A percentile compares a stretch with the other conserved stretches of the same genome.
These are phyloP conservation scores for Sphaerophoria taeniata DNA, from an alignment of 2,888 invertebrate species.

Conservation along the genomic window DNA sequence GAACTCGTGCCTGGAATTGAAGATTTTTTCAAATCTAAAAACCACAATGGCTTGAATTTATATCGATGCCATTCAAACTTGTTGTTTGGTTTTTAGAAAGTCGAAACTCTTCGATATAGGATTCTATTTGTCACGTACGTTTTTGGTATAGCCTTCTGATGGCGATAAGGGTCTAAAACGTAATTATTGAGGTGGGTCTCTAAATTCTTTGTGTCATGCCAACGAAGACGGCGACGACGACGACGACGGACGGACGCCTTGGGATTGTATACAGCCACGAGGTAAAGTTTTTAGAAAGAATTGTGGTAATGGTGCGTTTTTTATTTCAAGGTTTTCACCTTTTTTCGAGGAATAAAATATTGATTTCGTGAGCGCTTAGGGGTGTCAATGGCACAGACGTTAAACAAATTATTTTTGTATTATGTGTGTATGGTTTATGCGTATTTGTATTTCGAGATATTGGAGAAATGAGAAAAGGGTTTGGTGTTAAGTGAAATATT, in stretches of 20 bases:
- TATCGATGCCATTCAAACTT: background rate
- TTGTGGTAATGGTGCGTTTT: constrained; percentile 20
- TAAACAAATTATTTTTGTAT: constrained; percentile 69
- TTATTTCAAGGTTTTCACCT: constrained; percentile 43
- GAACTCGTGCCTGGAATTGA: constrained; percentile 57
- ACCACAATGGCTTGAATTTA: constrained; percentile 31
- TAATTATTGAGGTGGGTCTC: constrained; percentile 62
- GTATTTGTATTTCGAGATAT: background rate
- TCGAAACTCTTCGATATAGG: background rate
- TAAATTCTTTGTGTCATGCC: background rate
- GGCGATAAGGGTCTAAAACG: constrained; percentile 52
- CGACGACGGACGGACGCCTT: background rate
- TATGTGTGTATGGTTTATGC: constrained; percentile 11
- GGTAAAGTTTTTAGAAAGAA: constrained; percentile 15
- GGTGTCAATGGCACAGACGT: constrained; percentile 65
- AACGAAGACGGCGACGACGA: too few relatives aligned
- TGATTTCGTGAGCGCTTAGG: constrained; percentile 70
- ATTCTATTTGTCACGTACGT: constrained; percentile 62
- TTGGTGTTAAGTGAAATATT: constrained; percentile 65
- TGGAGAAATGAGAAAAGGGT: background rate
- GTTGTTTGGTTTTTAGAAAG: constrained; percentile 10
- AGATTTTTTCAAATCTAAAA: constrained; percentile 40
- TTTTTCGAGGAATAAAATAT: constrained; percentile 57
- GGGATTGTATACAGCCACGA: constrained; percentile 4
- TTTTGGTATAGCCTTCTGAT: constrained; percentile 39